These are phyloP conservation scores for Microplitis manilae DNA, from an alignment of 2,888 invertebrate species.

Conservation along the genomic window DNA sequence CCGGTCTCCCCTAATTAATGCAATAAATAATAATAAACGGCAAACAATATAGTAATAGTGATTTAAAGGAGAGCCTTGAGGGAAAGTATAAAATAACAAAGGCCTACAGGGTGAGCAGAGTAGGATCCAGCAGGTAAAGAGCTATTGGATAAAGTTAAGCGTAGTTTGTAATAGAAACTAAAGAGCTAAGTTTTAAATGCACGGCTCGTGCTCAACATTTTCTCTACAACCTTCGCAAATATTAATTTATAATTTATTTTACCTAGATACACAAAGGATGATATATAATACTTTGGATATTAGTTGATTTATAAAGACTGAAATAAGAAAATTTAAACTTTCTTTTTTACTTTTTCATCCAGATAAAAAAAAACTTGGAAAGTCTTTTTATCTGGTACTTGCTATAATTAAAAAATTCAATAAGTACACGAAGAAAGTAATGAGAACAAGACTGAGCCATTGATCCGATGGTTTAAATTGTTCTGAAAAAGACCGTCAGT, in stretches of 20 bases:
- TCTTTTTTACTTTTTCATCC: not conserved
- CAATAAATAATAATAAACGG: not conserved
- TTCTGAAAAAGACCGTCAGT: not conserved
- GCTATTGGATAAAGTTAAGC: conserved; percentile 13
- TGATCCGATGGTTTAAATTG: not conserved
- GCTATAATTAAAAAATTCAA: not conserved
- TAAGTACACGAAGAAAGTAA: not conserved
- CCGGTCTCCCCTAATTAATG: no score
- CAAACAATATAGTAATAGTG: not conserved
- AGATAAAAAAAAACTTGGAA: not conserved
- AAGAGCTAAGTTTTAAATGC: conserved; percentile 7
- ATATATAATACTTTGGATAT: not conserved
- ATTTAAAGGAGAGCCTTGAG: not conserved
- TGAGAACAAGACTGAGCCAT: not conserved
- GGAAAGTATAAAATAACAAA: not conserved
- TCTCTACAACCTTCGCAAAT: not conserved
- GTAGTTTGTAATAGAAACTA: conserved; percentile 13
- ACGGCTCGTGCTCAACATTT: not conserved
- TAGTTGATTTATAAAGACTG: not conserved
- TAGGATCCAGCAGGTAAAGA: not conserved
- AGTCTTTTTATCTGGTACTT: not conserved
- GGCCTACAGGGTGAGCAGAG: not conserved
- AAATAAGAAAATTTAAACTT: not conserved
- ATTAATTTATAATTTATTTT: conserved; percentile 14
- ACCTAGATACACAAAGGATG: not conserved